Evolutionary conservation across 2,113 vertebrate species (phyloP).

Genomic region (Cinclus mexicanus): DNA sequence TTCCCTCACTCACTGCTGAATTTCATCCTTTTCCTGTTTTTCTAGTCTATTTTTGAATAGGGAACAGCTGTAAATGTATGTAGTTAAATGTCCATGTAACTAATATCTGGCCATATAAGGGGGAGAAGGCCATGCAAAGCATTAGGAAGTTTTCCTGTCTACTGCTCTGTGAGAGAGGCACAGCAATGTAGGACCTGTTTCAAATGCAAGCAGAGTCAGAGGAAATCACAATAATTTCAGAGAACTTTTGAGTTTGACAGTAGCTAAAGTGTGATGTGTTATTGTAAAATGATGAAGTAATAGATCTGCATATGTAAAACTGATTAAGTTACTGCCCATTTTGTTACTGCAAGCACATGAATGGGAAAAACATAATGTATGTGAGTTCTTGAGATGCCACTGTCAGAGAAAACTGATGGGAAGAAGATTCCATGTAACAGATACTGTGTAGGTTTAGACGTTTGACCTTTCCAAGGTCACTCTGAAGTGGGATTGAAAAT

Average conservation of each 20-base stretch:
- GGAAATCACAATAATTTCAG: neutral
- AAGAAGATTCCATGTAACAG: neutral
- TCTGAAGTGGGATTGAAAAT: neutral
- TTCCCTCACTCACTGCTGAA: neutral
- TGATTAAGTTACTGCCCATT: neutral
- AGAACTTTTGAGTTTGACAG: neutral
- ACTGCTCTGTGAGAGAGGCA: neutral
- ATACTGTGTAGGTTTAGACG: neutral
- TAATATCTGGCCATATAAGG: neutral
- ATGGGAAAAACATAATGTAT: neutral
- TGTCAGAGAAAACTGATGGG: neutral
- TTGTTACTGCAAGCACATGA: neutral
- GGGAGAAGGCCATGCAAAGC: fast-evolving
- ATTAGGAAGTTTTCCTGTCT: neutral
- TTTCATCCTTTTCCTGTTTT: neutral
- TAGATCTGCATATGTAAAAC: neutral
- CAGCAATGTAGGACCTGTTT: neutral
- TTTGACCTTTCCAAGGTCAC: neutral
- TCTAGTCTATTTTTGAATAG: neutral
- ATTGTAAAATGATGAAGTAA: neutral
- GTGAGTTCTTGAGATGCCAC: neutral
- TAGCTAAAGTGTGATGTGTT: neutral
- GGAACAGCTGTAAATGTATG: neutral
- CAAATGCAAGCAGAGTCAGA: neutral
- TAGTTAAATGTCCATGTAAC: neutral